Conservation (phyloP, 2,797 vertebrate species). For the Propithecus perrieri region DNA sequence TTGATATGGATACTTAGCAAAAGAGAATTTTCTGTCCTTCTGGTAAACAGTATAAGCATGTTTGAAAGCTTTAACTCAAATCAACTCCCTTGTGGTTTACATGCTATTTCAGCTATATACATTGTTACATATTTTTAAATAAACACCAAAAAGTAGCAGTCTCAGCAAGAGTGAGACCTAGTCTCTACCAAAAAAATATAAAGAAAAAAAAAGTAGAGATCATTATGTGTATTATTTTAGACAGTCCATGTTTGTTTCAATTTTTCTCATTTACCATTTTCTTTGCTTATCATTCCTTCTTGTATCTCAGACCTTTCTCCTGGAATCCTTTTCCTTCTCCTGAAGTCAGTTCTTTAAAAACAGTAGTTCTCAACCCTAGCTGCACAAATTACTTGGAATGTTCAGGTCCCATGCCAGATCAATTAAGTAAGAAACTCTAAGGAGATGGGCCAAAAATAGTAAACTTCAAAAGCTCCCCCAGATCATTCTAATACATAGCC, state of each 20-base stretch:
- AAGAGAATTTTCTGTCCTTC: neutral
- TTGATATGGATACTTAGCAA: neutral
- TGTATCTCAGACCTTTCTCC: neutral
- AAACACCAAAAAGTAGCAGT: neutral
- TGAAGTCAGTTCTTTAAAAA: neutral
- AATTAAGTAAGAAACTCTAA: neutral
- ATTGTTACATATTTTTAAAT: neutral
- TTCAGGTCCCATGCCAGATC: neutral
- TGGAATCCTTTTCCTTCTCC: neutral
- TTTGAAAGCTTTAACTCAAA: neutral
- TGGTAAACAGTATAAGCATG: neutral
- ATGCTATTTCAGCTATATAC: neutral
- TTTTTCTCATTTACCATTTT: neutral
- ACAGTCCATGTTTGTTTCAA: neutral
- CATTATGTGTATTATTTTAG: neutral
- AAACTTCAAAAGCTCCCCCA: neutral
- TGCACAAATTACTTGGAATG: neutral
- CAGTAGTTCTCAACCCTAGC: neutral
- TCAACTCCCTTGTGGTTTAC: neutral
- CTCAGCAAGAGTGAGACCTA: too few species aligned
- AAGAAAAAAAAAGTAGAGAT: neutral
- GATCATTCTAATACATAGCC: neutral
- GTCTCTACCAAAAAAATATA: too few species aligned
- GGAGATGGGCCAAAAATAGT: neutral
- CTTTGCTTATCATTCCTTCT: neutral